These are phyloP conservation scores for Hoplostethus mediterraneus DNA, from an alignment of 2,797 vertebrate species.

Conservation along the genomic window DNA sequence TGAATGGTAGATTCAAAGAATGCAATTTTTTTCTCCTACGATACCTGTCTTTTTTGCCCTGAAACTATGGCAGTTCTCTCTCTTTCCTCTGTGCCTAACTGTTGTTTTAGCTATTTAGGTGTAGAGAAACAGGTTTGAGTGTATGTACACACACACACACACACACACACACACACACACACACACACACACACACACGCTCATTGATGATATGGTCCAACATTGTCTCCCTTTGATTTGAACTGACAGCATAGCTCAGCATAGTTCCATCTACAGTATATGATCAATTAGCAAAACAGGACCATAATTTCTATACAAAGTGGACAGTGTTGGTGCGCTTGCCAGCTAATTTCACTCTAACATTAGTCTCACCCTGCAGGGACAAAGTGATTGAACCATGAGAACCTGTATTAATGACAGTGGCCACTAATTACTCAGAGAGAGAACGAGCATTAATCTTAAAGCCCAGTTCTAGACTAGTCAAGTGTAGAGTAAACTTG, in stretches of 20 bases:
- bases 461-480: slow-evolving; percentile 46
- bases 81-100: not conserved
- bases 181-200: not conserved
- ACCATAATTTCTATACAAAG: slow-evolving; percentile 62
- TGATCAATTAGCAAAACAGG: slow-evolving; percentile 46
- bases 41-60: not conserved
- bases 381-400: slow-evolving; percentile 73
- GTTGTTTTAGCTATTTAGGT: not conserved
- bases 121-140: not conserved
- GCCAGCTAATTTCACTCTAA: slow-evolving; percentile 63
- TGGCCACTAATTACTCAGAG: slow-evolving; percentile 73
- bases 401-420: slow-evolving; percentile 66
- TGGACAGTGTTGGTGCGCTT: slow-evolving; percentile 57
- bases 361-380: slow-evolving; percentile 68
- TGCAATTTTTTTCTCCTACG: not conserved
- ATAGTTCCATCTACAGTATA: slow-evolving; percentile 4
- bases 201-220: not conserved
- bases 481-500: slow-evolving; percentile 46
- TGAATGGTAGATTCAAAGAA: not conserved
- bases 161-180: not conserved
- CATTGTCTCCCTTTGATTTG: slow-evolving; percentile 8
- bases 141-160: not conserved
- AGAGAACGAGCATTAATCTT: slow-evolving; percentile 66
- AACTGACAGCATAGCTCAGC: slow-evolving; percentile 8
- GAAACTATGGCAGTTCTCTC: not conserved